Conservation (phyloP, 2,888 invertebrate genomes). For the Sicus ferrugineus region DNA sequence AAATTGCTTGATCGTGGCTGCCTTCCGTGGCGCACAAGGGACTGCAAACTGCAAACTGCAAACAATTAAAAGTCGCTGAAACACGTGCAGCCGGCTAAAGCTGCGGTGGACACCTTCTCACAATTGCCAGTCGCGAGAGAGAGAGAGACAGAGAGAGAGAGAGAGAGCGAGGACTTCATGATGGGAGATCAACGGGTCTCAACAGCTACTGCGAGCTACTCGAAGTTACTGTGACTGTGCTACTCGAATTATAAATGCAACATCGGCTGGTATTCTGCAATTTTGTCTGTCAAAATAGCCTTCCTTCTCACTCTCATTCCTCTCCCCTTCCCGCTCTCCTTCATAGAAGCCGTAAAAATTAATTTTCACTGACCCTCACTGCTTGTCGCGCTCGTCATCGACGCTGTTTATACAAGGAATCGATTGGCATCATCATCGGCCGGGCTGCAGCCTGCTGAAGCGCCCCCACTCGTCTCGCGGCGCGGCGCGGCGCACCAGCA, state of each 20-base stretch:
- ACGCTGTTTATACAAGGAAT: constrained; percentile 38
- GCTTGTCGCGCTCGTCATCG: constrained; percentile 41
- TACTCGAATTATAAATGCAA: not conserved
- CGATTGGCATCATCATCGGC: constrained; percentile 45
- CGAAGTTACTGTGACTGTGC: not conserved
- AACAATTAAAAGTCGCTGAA: constrained; percentile 25
- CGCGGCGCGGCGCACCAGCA: not conserved
- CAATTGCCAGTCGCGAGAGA: too few species aligned
- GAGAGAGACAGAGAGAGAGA: not conserved
- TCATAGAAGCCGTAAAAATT: not conserved
- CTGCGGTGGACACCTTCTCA: constrained; percentile 14
- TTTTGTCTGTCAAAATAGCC: too few species aligned
- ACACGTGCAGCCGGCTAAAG: constrained; percentile 1
- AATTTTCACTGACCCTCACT: not conserved
- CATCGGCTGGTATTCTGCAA: too few species aligned
- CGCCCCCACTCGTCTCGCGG: constrained; percentile 34
- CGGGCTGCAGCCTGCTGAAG: not conserved
- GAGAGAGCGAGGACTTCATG: not conserved
- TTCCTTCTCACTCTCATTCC: not conserved
- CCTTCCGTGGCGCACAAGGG: constrained; percentile 21
- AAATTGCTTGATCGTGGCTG: constrained; percentile 57
- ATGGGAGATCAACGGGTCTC: not conserved
- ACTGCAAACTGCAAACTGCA: not conserved
- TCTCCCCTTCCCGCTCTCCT: not conserved
- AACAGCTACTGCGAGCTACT: not conserved